These are phyloP conservation scores for Chaenodraco wilsoni DNA, from an alignment of 2,797 vertebrate genomes.

Conservation along the genomic window DNA sequence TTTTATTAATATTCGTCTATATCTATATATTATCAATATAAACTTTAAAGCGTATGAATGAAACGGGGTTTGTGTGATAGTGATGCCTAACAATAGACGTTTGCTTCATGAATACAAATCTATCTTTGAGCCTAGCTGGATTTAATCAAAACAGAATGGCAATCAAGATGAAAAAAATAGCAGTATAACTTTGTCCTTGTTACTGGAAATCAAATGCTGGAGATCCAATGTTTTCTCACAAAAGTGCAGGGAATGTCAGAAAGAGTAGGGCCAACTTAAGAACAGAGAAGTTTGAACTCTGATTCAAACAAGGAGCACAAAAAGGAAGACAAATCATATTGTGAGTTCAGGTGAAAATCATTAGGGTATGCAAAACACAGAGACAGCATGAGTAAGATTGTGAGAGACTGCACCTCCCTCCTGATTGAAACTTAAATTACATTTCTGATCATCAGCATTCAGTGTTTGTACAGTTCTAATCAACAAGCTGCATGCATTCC, in stretches of 20 bases:
- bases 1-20: too few species aligned
- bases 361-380: constrained; percentile 32
- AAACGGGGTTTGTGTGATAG: neutral
- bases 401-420: constrained; percentile 35
- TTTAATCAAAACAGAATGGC: constrained; percentile 6
- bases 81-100: neutral
- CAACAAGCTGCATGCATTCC: constrained; percentile 82
- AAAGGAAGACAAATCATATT: neutral
- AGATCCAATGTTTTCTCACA: constrained; percentile 15
- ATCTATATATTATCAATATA: too few species aligned
- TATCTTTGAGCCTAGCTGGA: neutral
- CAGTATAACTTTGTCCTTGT: neutral
- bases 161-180: constrained; percentile 8
- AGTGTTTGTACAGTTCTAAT: constrained; percentile 80
- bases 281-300: constrained; percentile 7
- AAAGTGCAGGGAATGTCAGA: neutral
- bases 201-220: constrained; percentile 4
- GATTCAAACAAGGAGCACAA: constrained; percentile 5
- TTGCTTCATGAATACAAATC: constrained; percentile 5
- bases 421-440: constrained; percentile 57
- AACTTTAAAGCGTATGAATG: too few species aligned
- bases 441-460: constrained; percentile 81
- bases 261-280: neutral
- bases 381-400: constrained; percentile 30
- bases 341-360: constrained; percentile 5